Conservation (phyloP, 2,797 vertebrate genomes). For the Pangasius mekongensis region DNA sequence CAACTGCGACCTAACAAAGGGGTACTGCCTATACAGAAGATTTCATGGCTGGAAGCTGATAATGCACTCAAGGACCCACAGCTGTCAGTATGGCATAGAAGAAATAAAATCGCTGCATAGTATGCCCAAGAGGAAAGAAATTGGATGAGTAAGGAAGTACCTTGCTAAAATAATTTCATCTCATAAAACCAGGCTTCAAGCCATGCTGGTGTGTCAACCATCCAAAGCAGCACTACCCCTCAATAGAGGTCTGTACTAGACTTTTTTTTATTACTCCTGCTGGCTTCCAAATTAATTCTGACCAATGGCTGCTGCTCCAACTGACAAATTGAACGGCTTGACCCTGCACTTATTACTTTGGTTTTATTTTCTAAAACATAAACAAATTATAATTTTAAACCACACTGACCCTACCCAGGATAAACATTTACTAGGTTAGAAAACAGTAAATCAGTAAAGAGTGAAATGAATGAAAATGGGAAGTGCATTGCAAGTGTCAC, state of each 20-base stretch:
- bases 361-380: background rate
- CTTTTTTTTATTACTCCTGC: background rate
- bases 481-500: background rate
- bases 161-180: background rate
- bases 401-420: background rate
- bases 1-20: background rate
- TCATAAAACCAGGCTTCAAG: background rate
- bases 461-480: background rate
- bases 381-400: background rate
- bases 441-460: too few species aligned
- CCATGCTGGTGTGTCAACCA: background rate
- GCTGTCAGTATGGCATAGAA: background rate
- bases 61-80: background rate
- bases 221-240: background rate
- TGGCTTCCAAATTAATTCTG: background rate
- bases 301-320: background rate
- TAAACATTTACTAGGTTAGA: too few species aligned
- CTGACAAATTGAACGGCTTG: background rate
- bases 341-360: too few species aligned
- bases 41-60: conserved; percentile 1
- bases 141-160: conserved; percentile 1
- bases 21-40: background rate
- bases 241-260: background rate
- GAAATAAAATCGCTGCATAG: background rate
- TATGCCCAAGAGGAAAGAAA: background rate